Conservation (phyloP, 2,797 vertebrate species). For the Aplochiton taeniatus region DNA sequence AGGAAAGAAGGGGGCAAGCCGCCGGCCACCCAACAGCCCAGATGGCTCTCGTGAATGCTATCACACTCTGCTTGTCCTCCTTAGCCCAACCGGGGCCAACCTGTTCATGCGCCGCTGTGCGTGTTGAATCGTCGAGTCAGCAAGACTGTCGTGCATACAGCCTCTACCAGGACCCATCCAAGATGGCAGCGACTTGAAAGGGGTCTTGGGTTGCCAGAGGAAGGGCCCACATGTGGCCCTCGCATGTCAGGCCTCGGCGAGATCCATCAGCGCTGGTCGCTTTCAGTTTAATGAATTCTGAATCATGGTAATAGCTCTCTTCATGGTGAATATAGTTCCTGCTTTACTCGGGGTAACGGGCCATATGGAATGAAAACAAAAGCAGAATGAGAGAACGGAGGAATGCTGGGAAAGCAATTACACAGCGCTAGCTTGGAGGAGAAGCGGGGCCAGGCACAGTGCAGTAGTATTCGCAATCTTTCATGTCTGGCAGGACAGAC, state of each 20-base stretch:
- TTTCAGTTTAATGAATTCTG: conserved; percentile 17
- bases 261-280: background rate
- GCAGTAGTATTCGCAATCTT: conserved; percentile 49
- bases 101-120: background rate
- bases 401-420: conserved; percentile 29
- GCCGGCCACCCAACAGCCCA: conserved; percentile 49
- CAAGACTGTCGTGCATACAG: background rate
- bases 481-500: conserved; percentile 52
- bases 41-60: conserved; percentile 38
- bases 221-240: conserved; percentile 10
- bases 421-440: conserved; percentile 16
- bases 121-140: background rate
- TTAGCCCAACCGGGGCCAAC: background rate
- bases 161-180: background rate
- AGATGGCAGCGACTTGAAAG: background rate
- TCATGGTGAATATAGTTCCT: conserved; percentile 6
- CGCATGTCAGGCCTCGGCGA: conserved; percentile 1
- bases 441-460: conserved; percentile 41
- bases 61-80: conserved; percentile 39
- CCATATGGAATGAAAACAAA: conserved; percentile 1
- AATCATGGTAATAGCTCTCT: conserved; percentile 14
- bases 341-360: background rate
- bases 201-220: background rate
- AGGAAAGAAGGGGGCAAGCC: conserved; percentile 45
- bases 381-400: conserved; percentile 11